These are phyloP conservation scores for Apodemus sylvaticus DNA, from an alignment of 2,113 vertebrate species.

Conservation along the genomic window DNA sequence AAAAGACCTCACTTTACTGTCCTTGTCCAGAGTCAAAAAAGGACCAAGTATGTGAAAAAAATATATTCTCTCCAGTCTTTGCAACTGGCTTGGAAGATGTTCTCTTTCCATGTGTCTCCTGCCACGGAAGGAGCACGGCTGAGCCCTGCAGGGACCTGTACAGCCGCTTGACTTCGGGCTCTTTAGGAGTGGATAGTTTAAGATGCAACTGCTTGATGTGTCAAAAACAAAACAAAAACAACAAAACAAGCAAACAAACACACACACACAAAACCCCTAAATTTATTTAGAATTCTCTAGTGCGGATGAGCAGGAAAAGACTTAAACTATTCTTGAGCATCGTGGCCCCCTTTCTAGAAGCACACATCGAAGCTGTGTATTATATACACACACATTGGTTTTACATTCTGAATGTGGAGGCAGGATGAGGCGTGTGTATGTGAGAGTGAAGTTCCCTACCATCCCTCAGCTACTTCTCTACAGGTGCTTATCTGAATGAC, in stretches of 20 bases:
- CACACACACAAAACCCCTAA: background rate
- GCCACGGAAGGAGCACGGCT: too few relatives aligned
- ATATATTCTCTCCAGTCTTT: background rate
- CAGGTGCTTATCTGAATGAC: background rate
- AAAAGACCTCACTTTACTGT: background rate
- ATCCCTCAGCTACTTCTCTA: background rate
- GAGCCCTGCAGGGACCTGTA: background rate
- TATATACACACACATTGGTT: background rate
- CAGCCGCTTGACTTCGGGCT: background rate
- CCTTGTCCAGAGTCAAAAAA: background rate
- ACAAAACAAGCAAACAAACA: background rate
- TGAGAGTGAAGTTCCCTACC: too few relatives aligned
- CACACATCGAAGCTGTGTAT: background rate
- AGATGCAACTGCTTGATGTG: conserved; percentile 6
- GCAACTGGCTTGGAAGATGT: background rate
- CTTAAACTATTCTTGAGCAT: background rate
- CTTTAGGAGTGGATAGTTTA: background rate
- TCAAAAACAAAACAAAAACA: background rate
- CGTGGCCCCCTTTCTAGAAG: background rate
- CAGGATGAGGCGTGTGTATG: background rate
- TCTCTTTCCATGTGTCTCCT: background rate
- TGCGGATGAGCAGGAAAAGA: background rate
- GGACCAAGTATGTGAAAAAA: background rate
- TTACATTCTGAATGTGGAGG: background rate
- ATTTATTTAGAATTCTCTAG: background rate